Base-by-base conservation (phyloP, 2,888 invertebrate species). In the Tachina lurida region DNA sequence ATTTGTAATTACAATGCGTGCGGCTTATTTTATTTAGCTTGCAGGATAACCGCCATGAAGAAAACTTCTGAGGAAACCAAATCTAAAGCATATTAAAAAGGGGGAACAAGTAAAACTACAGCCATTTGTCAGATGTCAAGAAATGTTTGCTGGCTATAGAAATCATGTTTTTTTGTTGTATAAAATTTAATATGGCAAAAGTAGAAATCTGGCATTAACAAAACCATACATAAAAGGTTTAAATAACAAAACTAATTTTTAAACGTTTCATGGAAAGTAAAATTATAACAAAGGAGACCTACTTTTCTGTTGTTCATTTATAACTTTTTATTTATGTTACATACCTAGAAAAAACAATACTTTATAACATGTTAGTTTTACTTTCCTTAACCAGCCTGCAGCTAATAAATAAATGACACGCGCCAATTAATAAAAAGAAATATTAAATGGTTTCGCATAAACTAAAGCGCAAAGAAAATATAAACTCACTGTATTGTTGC, bases 401-500 rank as follows among this genome's bases (percentile, higher is more conserved):
- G 77, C 77, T 81, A 81, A 77, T 73, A 81, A 81, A 77, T 68
- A 81, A 68, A 54, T 78, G 78, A 82, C 82, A 82, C 81, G 85
- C 81, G 70, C 78, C 81, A 82, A 85, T 85, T 85, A 82, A 82
- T 82, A 78, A 78, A 70, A 60, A 15, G 52, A 68, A 49, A 63
- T 41, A 13, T 67, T 58, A 73, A 76, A 71, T 62, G 52, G 47
- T 47, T 71, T 73, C 58, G 22, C 52, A 54, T 67, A 52, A 60
- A 43, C 4, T 60, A 9, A 31, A 22, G 12, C 22, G 2, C 10
- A 47, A 39, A 17, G 17, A 19, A 15, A 56, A 31, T 31, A 39
- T 0, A 56, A 56, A 56, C 10, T 41, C 10, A 17, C 0, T 12
- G 45, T 12, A 22, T 9, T 17, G 17, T 62, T 60, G 39, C 19